phyloP scores from a whole-genome alignment of 2,797 vertebrate species.

The Synaphobranchus kaupii region DNA sequence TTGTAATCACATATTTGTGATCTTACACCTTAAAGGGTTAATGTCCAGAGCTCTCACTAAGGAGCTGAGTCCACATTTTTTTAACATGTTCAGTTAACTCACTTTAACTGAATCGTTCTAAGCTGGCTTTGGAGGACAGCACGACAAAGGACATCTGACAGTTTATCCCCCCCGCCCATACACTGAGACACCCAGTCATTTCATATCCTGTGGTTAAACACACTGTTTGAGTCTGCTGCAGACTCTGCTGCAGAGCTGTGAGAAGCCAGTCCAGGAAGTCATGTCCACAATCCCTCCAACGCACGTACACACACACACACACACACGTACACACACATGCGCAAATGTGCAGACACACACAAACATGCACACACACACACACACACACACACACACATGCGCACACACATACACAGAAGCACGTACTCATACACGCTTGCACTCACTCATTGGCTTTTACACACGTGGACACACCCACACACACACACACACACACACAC shows the following conservation, averaged over 20 bases:
- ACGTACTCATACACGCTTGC: background rate
- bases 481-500: too few relatives aligned
- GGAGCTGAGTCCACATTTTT: background rate
- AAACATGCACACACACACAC: background rate
- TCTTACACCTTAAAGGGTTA: background rate
- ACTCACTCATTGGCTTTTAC: background rate
- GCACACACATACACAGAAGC: background rate
- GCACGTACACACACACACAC: background rate
- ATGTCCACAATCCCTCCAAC: background rate
- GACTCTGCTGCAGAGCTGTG: background rate
- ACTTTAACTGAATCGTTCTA: background rate
- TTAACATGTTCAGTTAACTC: background rate
- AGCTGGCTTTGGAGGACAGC: background rate
- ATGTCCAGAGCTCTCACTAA: background rate
- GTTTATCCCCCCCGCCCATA: background rate
- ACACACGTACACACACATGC: background rate
- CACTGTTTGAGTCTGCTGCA: background rate
- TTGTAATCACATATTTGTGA: too few relatives aligned
- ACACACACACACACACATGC: background rate
- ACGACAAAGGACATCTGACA: background rate
- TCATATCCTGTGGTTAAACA: constrained; percentile 9
- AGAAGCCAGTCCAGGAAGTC: constrained; percentile 1
- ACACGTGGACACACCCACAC: background rate
- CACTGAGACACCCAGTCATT: background rate
- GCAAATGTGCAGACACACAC: background rate